phyloP scores from a whole-genome alignment of 92 coral and sea anemone genomes.

The Muricea muricata region DNA sequence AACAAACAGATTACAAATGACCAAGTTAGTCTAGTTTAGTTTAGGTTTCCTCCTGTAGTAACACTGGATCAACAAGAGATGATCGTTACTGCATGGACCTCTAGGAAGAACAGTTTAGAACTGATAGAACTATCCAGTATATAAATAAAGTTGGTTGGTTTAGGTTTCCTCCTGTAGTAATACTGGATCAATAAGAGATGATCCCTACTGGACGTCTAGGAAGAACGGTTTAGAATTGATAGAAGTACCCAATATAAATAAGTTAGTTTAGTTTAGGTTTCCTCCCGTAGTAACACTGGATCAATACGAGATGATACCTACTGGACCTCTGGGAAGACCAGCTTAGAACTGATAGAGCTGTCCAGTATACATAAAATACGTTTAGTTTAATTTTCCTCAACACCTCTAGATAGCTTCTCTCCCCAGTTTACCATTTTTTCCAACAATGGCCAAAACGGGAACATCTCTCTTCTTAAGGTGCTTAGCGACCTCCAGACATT shows the following conservation, averaged over 20 bases:
- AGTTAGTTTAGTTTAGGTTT: conserved; percentile 8
- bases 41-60: too few relatives aligned
- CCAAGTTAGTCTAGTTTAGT: too few relatives aligned
- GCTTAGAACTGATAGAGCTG: neutral
- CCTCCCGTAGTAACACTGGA: neutral
- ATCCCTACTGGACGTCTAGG: neutral
- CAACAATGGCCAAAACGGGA: conserved; percentile 35
- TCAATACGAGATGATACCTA: neutral
- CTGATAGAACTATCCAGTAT: neutral
- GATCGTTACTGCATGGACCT: neutral
- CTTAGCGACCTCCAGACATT: conserved; percentile 13
- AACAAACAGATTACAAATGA: too few relatives aligned
- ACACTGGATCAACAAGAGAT: too few relatives aligned
- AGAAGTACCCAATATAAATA: neutral
- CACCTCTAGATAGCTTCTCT: neutral
- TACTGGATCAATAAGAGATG: neutral
- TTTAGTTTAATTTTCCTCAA: neutral
- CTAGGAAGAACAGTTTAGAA: neutral
- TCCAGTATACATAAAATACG: neutral
- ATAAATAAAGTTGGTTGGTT: neutral
- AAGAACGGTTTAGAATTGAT: neutral
- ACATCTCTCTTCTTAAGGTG: conserved; percentile 2
- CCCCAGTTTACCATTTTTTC: conserved; percentile 8
- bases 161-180: neutral
- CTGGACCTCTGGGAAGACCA: neutral